phyloP scores from a whole-genome alignment of 2,888 invertebrate genomes.

The Petrolisthes manimaculis region DNA sequence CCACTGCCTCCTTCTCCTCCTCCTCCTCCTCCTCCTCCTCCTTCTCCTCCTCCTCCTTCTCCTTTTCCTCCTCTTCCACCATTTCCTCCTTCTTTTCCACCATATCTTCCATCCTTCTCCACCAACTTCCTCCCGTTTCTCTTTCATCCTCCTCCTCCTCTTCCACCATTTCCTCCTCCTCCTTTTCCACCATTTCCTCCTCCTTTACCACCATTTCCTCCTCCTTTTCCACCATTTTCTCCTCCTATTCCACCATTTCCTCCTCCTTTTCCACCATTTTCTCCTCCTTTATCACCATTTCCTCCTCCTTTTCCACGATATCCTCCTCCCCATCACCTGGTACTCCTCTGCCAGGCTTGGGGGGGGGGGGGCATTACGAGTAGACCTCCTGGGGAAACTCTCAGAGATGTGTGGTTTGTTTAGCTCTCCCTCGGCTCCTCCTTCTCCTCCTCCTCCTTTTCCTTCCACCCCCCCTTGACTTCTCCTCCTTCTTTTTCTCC shows the following conservation, averaged over 20 bases:
- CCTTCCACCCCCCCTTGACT: neutral
- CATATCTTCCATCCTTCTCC: neutral
- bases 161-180: neutral
- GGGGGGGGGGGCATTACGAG: neutral
- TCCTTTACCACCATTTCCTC: neutral
- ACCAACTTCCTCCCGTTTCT: neutral
- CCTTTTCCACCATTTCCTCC: neutral
- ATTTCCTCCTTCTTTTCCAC: neutral
- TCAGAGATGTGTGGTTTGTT: neutral
- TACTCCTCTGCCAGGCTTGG: neutral
- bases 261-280: neutral
- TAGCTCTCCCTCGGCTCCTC: neutral
- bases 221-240: neutral
- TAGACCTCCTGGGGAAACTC: neutral
- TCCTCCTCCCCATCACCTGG: no score
- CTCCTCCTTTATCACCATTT: neutral
- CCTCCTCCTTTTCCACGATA: neutral
- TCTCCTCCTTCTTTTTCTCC: conserved; percentile 9
- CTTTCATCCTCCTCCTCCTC: neutral
- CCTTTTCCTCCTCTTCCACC: neutral
- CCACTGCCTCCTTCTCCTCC: neutral
- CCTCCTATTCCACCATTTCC: neutral
- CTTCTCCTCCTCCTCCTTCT: conserved; percentile 2
- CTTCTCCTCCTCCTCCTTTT: neutral
- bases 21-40: neutral